Evolutionary conservation across 2,113 vertebrate species (phyloP), one percentile per base, ranked within the genome.

Genomic region (Mormoops blainvillei): DNA sequence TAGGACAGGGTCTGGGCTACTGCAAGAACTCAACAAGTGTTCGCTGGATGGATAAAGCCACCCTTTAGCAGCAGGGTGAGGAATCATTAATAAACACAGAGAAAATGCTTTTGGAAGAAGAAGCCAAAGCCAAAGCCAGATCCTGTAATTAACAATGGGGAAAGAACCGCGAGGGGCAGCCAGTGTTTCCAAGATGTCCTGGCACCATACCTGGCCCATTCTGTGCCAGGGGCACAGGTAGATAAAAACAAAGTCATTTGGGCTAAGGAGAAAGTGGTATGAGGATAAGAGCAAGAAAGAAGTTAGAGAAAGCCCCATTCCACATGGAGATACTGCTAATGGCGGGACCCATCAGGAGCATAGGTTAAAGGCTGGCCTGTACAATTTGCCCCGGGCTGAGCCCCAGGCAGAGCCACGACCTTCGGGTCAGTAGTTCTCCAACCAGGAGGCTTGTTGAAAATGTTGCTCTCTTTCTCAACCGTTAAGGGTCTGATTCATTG

Each of bases 101-200:
- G 70, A 82, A 97, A 89, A 86, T 38, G 24, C 58, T 93, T n/a
- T 70, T 24, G 33, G 90, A 93, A 89, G 74, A 88, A 95, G 74
- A 94, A 73, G 87, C 24, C 77, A 90, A 94, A 73, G 87, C 24
- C 77, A 90, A 80, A 65, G 81, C 54, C 28, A 94, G 77, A 52
- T 5, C 52, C 26, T 67, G 4, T 77, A 92, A 48, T 54, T 43
- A 89, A 89, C 31, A 83, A 68, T 12, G 45, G 76, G 26, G 45
- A 38, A 45, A 91, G 68, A 45, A 77, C 43, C 38, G n/a, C 36
- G 36, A 83, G 38, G 56, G 33, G 14, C 18, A 4, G 26, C 24
- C 10, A 16, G 14, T 45, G 19, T 48, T 77, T 85, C 48, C 14
- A 88, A 88, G 65, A 81, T 82, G 45, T 76, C 74, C 48, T 71